Base-by-base conservation (phyloP, 2,113 vertebrate species). In the Neomonachus schauinslandi region DNA sequence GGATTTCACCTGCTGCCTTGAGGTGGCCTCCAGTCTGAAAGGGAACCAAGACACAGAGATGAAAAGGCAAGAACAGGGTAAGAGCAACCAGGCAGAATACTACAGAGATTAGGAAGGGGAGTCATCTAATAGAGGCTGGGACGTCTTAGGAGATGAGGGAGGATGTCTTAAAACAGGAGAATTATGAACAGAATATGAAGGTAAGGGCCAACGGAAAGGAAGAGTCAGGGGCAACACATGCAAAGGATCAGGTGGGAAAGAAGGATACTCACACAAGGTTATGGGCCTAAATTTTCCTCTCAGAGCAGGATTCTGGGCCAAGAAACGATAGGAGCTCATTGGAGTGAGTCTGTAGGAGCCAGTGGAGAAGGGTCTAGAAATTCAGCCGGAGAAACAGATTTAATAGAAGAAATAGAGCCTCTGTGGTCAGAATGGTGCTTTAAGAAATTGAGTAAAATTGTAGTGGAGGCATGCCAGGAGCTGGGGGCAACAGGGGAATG, bases 331-430 rank as follows among this genome's bases (percentile, higher is more conserved):
- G 79, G 51, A 79, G 10, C 11, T 42, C 9, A 21, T 7, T 46
- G 49, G 61, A 67, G 26, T 51, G 39, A 67, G 49, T 26, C 93
- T 24, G 3, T 24, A 67, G 33, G 33, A 72, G 16, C 51, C 33
- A n/a, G 12, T 53, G 59, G 15, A 51, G 51, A 91, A 74, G 28
- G 77, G n/a, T 92, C 95, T 92, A 79, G 19, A 85, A 96, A 80
- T 76, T 55, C 51, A 89, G n/a, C 59, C 63, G 1, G 33, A 95
- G 83, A 36, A 90, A 36, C 53, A 77, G 67, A 55, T 65, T 57
- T 77, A 88, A 49, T 39, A 84, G 90, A 80, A 85, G 59, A 91
- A 94, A 81, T 15, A 87, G n/a, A 83, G 10, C 16, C 63, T 59
- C 61, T 55, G 74, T n/a, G n/a, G 57, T 91, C 51, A 89, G 69